Evolutionary conservation across 2,113 vertebrate species (phyloP).

Genomic region (Clarias magur): DNA sequence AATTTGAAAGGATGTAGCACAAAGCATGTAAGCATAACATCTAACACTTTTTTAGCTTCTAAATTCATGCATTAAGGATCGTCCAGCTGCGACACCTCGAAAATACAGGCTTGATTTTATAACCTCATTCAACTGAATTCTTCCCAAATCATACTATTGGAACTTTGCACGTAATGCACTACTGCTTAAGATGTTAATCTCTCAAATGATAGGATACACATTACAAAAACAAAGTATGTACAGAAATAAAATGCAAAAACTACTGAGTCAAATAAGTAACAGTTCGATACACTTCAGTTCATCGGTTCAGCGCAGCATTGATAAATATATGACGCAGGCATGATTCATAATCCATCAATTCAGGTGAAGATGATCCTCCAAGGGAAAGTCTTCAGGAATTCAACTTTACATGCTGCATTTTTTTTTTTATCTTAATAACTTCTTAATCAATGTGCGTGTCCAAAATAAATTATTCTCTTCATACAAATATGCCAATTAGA

Average conservation of each 20-base stretch:
- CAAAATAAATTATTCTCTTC: too few relatives aligned
- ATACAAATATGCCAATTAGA: too few relatives aligned
- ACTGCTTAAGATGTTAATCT: background rate
- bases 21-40: background rate
- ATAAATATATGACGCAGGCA: background rate
- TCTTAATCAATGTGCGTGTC: background rate
- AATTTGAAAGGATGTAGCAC: constrained; percentile 55
- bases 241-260: background rate
- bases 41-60: background rate
- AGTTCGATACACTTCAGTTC: background rate
- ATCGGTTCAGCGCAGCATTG: background rate
- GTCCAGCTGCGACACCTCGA: background rate
- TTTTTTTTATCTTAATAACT: background rate
- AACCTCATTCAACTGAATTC: background rate
- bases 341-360: background rate
- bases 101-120: background rate
- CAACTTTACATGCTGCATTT: background rate
- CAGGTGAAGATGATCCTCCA: background rate
- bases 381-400: background rate
- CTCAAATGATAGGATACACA: background rate
- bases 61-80: too few relatives aligned
- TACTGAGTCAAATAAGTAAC: background rate
- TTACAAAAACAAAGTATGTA: background rate
- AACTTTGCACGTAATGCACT: background rate
- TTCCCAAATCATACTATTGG: background rate